Percentiles rank a stretch among this genome's conserved stretches.
Evolutionary conservation across 2,888 invertebrate genomes (phyloP).

Genomic region (Drosophila acutilabella): DNA sequence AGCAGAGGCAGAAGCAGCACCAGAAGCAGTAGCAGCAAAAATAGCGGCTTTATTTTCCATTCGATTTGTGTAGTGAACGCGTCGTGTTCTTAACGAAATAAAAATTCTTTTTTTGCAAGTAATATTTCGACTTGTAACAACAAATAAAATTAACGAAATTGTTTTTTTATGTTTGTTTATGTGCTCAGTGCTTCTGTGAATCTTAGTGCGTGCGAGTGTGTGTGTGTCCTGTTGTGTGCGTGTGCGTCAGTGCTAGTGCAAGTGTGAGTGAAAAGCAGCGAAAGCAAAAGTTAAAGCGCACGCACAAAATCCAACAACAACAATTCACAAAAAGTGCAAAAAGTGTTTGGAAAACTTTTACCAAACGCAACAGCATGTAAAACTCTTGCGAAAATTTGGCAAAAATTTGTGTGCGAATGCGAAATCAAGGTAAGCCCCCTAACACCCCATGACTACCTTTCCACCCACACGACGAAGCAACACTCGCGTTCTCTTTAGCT

Average conservation of each 20-base stretch:
- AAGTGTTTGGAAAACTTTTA: constrained; percentile 69
- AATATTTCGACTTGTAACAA: constrained; percentile 8
- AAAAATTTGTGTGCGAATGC: constrained; percentile 70
- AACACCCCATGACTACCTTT: neutral
- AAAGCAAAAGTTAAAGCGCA: constrained; percentile 40
- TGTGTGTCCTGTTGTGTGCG: constrained; percentile 3
- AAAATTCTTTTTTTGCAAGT: constrained; percentile 10
- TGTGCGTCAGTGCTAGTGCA: constrained; percentile 6
- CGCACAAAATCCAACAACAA: constrained; percentile 44
- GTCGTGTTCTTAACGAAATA: constrained; percentile 26
- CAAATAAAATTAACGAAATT: neutral
- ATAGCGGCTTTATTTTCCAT: constrained; percentile 36
- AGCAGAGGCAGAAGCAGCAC: constrained; percentile 18
- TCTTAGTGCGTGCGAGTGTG: constrained; percentile 1
- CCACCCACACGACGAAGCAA: neutral
- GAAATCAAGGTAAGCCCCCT: constrained; percentile 62
- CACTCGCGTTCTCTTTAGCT: neutral
- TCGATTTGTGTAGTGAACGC: constrained; percentile 42
- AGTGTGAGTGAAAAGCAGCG: constrained; percentile 3
- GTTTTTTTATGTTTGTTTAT: constrained; percentile 13
- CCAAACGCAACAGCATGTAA: constrained; percentile 70
- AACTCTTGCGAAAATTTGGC: constrained; percentile 70
- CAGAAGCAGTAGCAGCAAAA: constrained; percentile 18
- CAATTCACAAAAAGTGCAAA: constrained; percentile 77
- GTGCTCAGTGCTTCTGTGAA: constrained; percentile 5